Evolutionary conservation across 30 jellyfish, hydroid and myxozoan genomes (phyloP).

Genomic region (Phacellophora camtschatica): DNA sequence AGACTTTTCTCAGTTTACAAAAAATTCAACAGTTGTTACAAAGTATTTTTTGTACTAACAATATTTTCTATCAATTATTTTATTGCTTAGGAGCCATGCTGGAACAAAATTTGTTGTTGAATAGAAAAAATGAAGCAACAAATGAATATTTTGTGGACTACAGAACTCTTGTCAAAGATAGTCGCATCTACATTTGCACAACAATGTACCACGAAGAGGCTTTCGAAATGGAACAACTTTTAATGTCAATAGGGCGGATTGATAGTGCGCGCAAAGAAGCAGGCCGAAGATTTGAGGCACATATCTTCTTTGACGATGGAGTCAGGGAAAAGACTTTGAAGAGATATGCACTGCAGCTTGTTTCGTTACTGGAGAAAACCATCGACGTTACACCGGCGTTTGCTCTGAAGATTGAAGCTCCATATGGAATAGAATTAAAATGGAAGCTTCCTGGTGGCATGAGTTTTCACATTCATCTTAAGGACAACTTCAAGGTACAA

Average conservation of each 20-base stretch:
- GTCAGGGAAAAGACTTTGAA: slow-evolving; percentile 84
- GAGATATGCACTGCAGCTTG: slow-evolving; percentile 78
- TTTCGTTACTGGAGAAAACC: slow-evolving; percentile 71
- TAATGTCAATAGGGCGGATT: slow-evolving; percentile 80
- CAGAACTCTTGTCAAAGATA: slow-evolving; percentile 73
- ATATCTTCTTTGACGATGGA: slow-evolving; percentile 91
- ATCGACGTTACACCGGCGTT: slow-evolving; percentile 58
- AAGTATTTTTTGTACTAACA: background rate
- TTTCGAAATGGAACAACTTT: slow-evolving; percentile 86
- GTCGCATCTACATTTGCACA: slow-evolving; percentile 87
- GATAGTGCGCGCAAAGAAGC: slow-evolving; percentile 88
- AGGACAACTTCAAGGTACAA: slow-evolving; percentile 80
- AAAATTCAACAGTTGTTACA: no score
- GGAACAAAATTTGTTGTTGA: slow-evolving; percentile 82
- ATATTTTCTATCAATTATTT: background rate
- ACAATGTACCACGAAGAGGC: slow-evolving; percentile 97
- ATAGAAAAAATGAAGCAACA: slow-evolving; percentile 89
- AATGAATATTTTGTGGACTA: slow-evolving; percentile 81
- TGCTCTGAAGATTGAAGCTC: slow-evolving; percentile 74
- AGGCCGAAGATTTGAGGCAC: slow-evolving; percentile 83
- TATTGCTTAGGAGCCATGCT: slow-evolving; percentile 59
- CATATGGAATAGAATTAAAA: slow-evolving; percentile 82
- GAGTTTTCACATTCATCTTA: slow-evolving; percentile 80
- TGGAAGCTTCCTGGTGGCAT: slow-evolving; percentile 96
- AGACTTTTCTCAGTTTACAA: no score